phyloP scores from a whole-genome alignment of 2,113 vertebrate genomes.

The Entomyzon cyanotis region DNA sequence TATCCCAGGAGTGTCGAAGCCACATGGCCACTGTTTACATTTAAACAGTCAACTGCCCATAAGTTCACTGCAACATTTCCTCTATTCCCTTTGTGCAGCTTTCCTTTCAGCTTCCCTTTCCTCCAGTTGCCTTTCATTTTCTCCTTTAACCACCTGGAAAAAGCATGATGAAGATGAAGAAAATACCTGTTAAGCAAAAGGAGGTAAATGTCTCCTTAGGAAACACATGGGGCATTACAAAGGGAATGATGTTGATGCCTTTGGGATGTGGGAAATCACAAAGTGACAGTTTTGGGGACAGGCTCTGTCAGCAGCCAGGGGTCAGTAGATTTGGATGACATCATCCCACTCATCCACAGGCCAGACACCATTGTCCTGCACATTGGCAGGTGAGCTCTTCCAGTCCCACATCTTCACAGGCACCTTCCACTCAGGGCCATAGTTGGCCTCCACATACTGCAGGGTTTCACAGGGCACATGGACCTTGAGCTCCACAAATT shows the following conservation, averaged over 20 bases:
- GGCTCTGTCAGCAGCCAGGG: background rate
- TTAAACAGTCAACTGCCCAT: background rate
- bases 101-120: background rate
- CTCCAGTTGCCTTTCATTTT: background rate
- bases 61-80: background rate
- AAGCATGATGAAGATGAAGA: background rate
- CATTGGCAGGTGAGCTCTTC: conserved; percentile 85
- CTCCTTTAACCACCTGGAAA: background rate
- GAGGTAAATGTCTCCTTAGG: background rate
- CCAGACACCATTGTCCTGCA: conserved; percentile 86
- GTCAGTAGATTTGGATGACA: conserved; percentile 85
- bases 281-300: background rate
- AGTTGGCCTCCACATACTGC: conserved; percentile 85
- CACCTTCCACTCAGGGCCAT: conserved; percentile 83
- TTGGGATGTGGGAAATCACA: background rate
- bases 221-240: background rate
- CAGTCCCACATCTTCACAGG: conserved; percentile 87
- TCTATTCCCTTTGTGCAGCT: background rate
- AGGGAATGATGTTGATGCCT: background rate
- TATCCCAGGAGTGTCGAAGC: background rate
- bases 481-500: conserved; percentile 83
- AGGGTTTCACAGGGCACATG: conserved; percentile 84
- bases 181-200: background rate
- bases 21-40: background rate
- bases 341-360: conserved; percentile 84